Base-by-base conservation (phyloP, 64 coral and sea anemone species). In the Pachyseris speciosa region DNA sequence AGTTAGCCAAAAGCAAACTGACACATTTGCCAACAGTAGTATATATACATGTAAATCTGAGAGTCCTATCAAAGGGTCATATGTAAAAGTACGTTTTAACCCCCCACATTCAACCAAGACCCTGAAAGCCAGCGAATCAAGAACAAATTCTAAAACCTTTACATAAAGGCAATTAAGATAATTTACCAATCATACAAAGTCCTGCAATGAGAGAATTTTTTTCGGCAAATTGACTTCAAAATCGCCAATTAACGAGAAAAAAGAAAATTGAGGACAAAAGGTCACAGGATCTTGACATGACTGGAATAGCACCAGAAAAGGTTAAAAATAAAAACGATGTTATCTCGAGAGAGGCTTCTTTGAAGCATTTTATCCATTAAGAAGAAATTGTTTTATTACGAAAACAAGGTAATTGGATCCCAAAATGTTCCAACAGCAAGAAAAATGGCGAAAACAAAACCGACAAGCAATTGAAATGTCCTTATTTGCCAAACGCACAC, bases 361-460 rank as follows among this genome's bases (percentile, higher is more conserved):
- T 12, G 26, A 33, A 53, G 12, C 75, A 20, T 19, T 55, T 78
- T 31, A 25, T 11, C 10, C 6, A 33, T 55, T 2, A 31, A 33
- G 17, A 19, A 52, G 65, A 38, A 9, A 58, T 40, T 25, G 52
- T 39, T n/a, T 40, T 17, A 57, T 19, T 4, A 37, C 47, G 25
- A 78, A 49, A 53, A 29, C 30, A 20, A 60, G 77, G 77, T 34
- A 80, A 40, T 80, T 80, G 37, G 52, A 40, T 61, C 9, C n/a
- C 77, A 20, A 38, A 60, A 36, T 38, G 1, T 37, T 80, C 15
- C 51, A 36, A 40, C 31, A 11, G 77, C 17, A 33, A 5, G n/a
- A 77, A 77, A 77, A 17, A 51, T 11, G 77, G 49, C 19, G 2
- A 60, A 39, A 60, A n/a, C 10, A 10, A 20, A 80, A 80, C 24